Conservation (phyloP, 2,888 invertebrate genomes). For the Hoplodrina ambigua region DNA sequence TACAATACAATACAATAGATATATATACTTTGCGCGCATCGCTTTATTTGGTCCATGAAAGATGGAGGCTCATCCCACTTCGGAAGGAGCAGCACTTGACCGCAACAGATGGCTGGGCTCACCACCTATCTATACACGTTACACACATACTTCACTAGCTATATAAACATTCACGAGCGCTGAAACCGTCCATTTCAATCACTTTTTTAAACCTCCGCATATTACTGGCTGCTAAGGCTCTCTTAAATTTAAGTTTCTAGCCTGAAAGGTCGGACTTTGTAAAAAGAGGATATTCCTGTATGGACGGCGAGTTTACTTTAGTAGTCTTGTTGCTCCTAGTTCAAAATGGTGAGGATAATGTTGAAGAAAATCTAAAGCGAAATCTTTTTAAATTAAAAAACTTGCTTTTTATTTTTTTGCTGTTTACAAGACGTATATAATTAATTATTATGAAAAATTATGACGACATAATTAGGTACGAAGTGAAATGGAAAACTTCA, state of each 20-base stretch:
- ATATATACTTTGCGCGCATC: slow-evolving; percentile 61
- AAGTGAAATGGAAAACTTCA: not conserved
- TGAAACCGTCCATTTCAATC: slow-evolving; percentile 44
- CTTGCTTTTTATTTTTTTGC: not conserved
- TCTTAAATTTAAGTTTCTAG: slow-evolving; percentile 51
- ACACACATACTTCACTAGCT: slow-evolving; percentile 49
- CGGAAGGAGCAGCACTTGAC: slow-evolving; percentile 79
- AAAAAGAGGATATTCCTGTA: slow-evolving; percentile 49
- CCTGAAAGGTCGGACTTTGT: slow-evolving; percentile 41
- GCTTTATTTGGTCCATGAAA: slow-evolving; percentile 81
- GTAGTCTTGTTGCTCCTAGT: slow-evolving; percentile 32
- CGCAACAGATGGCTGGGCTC: slow-evolving; percentile 84
- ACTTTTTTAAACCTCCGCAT: slow-evolving; percentile 37
- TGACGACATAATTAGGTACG: not conserved
- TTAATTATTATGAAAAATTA: not conserved
- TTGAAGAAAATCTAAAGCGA: slow-evolving; percentile 9
- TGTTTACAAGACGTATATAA: not conserved
- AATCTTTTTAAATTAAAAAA: not conserved
- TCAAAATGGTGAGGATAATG: slow-evolving; percentile 31
- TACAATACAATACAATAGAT: slow-evolving; percentile 61
- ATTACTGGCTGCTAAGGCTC: slow-evolving; percentile 34
- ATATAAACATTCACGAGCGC: slow-evolving; percentile 22
- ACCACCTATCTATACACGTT: slow-evolving; percentile 67
- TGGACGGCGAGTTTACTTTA: slow-evolving; percentile 47
- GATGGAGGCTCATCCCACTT: slow-evolving; percentile 79